A percentile compares a stretch with the other conserved stretches of the same genome.
Conservation (phyloP, 1,140 invertebrate genomes). For the Danaus plexippus region DNA sequence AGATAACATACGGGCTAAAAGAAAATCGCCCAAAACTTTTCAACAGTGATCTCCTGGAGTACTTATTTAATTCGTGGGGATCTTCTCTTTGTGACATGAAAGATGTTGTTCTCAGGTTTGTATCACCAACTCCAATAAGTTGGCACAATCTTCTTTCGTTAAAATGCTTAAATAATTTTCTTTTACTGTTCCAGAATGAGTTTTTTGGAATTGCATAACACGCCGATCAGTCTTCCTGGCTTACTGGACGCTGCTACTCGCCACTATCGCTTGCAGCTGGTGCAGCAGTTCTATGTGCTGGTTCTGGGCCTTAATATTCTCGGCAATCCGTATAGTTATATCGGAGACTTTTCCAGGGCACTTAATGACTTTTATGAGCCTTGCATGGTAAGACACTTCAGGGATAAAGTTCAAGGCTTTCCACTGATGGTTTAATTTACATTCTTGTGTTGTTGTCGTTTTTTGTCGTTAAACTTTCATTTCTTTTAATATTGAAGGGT, state of each 20-base stretch:
- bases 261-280: slow-evolving; percentile 83
- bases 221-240: slow-evolving; percentile 74
- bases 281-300: slow-evolving; percentile 92
- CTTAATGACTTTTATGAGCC: slow-evolving; percentile 66
- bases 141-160: too few relatives aligned
- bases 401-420: too few relatives aligned
- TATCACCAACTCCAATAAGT: slow-evolving; percentile 1
- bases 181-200: slow-evolving; percentile 76
- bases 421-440: not conserved
- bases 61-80: slow-evolving; percentile 75
- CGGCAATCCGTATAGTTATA: slow-evolving; percentile 89
- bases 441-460: not conserved
- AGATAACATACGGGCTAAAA: slow-evolving; percentile 63
- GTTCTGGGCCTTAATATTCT: slow-evolving; percentile 91
- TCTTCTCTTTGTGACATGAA: slow-evolving; percentile 77
- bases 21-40: slow-evolving; percentile 67
- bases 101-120: slow-evolving; percentile 75
- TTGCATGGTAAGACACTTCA: slow-evolving; percentile 30
- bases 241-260: slow-evolving; percentile 75
- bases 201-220: slow-evolving; percentile 81
- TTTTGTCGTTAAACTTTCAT: too few relatives aligned
- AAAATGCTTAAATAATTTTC: not conserved
- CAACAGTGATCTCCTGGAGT: slow-evolving; percentile 70
- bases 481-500: slow-evolving; percentile 10
- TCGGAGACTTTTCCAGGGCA: slow-evolving; percentile 79